Evolutionary conservation across 2,888 invertebrate genomes (phyloP), one percentile per base, ranked within the genome.

Genomic region (Xestia xanthographa): DNA sequence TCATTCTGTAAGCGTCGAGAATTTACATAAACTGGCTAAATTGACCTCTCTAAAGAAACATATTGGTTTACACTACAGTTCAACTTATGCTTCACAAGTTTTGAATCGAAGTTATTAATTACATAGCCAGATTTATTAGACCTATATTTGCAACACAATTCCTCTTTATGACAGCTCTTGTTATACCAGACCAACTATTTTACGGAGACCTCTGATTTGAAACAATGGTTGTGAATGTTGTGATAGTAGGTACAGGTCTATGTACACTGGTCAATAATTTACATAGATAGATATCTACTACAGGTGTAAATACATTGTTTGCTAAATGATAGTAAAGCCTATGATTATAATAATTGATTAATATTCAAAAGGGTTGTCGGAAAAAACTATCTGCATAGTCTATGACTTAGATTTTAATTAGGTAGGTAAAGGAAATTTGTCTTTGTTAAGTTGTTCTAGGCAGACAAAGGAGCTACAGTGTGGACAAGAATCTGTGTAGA

Each of bases 301-400:
- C 84, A 89, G 90, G 91, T 92, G 93, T 89, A 82, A 88, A 80
- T 83, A 91, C 88, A 90, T 77, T 75, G 85, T 86, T 89, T 86
- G 81, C 71, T 87, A 79, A 84, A 90, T 89, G 83, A 86, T 86
- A 80, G 87, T 86, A 79, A 86, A 78, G 43, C 62, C 65, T 76
- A 79, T 79, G 81, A 85, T 87, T 84, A 84, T 83, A 77, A 84
- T 74, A 62, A 73, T 81, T 83, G 72, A 83, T 86, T 87, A 80
- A 70, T 86, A 89, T 89, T 86, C 89, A 73, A 56, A 48, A 81
- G 67, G 20, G 38, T 65, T 45, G 68, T 82, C 34, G 79, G 78
- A 78, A 84, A 85, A 86, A 80, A 72, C 66, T 76, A 80, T 77
- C 38, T 56, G 17, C 43, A 45, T 14, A 50, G 45, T 72, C 34